phyloP scores from a whole-genome alignment of 64 coral and sea anemone genomes.

The Catalaphyllia jardinei region DNA sequence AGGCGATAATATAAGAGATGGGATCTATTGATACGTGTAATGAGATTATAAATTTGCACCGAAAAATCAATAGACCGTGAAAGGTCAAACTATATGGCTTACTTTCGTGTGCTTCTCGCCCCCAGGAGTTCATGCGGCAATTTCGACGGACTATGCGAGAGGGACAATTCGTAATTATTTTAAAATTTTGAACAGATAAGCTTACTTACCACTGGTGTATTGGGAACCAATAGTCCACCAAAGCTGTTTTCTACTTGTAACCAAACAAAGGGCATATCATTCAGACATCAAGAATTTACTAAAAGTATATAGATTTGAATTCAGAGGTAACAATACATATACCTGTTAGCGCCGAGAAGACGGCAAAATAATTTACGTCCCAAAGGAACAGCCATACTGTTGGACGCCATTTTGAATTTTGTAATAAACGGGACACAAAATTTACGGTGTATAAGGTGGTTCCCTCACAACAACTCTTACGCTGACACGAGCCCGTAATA shows the following conservation, averaged over 20 bases:
- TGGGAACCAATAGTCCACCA: background rate
- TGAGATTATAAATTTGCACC: too few species aligned
- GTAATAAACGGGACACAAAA: background rate
- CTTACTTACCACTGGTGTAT: slow-evolving; percentile 24
- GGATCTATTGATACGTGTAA: too few species aligned
- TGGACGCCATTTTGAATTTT: slow-evolving; percentile 60
- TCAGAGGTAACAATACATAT: too few species aligned
- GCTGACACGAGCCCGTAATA: background rate
- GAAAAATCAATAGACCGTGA: too few species aligned
- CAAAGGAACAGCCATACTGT: slow-evolving; percentile 26
- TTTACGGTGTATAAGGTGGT: background rate
- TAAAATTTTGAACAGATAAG: background rate
- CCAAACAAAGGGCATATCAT: background rate
- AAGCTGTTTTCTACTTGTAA: background rate
- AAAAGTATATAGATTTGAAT: background rate
- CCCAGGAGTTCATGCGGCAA: background rate
- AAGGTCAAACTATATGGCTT: too few species aligned
- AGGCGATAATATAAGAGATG: too few species aligned
- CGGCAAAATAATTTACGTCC: background rate
- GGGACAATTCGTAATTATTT: background rate
- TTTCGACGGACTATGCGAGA: background rate
- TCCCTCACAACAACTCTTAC: background rate
- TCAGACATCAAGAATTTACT: background rate
- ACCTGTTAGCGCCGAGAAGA: slow-evolving; percentile 1
- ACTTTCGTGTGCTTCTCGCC: too few species aligned